These are phyloP conservation scores for Oxyruncus cristatus DNA, from an alignment of 2,113 vertebrate genomes.

Conservation along the genomic window DNA sequence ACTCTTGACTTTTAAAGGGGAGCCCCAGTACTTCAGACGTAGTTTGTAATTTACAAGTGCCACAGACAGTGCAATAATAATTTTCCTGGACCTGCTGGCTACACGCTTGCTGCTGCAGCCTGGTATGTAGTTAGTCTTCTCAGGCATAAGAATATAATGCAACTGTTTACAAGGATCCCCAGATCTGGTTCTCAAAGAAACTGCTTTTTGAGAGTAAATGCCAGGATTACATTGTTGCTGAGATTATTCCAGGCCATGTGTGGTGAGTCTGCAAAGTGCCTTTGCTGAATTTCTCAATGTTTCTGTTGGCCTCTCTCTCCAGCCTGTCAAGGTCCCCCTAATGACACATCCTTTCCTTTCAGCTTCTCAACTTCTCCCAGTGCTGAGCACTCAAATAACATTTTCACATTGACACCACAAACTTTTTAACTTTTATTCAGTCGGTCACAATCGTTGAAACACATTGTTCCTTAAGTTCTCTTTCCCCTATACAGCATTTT, in stretches of 20 bases:
- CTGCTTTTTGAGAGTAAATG: neutral
- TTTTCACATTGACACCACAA: neutral
- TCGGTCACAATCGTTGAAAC: neutral
- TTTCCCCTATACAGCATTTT: neutral
- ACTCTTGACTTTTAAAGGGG: neutral
- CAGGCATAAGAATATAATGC: neutral
- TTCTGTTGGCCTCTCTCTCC: neutral
- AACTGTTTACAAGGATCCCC: neutral
- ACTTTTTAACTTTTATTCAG: neutral
- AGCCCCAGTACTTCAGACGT: neutral
- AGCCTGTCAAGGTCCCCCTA: neutral
- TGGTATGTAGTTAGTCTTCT: rapidly evolving
- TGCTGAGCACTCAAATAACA: neutral
- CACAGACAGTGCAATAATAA: neutral
- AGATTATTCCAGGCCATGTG: neutral
- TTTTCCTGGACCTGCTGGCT: neutral
- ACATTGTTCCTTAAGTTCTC: neutral
- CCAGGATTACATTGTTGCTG: neutral
- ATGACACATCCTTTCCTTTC: neutral
- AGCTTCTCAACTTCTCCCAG: neutral
- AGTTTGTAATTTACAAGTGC: neutral
- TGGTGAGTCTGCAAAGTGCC: rapidly evolving
- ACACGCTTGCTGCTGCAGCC: neutral
- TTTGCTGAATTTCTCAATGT: neutral
- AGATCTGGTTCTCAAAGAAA: neutral